A percentile compares a stretch with the other conserved stretches of the same genome.
Conservation (phyloP, 2,113 vertebrate species). For the Mobula birostris region DNA sequence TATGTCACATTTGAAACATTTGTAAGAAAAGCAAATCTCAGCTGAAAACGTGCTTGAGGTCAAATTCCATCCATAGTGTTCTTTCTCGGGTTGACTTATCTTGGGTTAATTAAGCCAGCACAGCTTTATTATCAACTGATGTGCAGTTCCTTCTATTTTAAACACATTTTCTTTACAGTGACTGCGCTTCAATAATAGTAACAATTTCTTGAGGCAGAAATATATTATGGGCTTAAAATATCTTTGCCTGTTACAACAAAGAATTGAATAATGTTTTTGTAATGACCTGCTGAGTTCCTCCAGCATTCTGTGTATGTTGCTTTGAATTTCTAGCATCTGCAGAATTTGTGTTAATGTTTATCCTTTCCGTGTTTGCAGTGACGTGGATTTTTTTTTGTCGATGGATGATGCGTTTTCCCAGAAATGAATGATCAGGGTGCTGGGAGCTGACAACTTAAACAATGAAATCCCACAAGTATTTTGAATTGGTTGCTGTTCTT, state of each 20-base stretch:
- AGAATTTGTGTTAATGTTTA: too few species aligned
- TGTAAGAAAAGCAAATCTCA: neutral
- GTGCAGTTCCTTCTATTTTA: neutral
- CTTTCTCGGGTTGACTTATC: neutral
- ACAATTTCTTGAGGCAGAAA: neutral
- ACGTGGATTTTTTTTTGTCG: neutral
- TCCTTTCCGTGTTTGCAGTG: neutral
- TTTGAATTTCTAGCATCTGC: too few species aligned
- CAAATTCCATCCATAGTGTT: neutral
- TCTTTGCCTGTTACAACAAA: neutral
- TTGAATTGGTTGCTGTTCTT: neutral
- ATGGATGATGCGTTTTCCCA: neutral
- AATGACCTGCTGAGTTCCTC: too few species aligned
- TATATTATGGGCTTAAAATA: neutral
- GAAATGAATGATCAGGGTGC: neutral
- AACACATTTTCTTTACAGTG: neutral
- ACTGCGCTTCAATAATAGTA: slow-evolving; percentile 30
- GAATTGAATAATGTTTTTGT: too few species aligned
- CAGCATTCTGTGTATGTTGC: too few species aligned
- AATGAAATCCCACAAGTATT: neutral
- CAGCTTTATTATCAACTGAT: neutral
- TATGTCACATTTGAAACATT: neutral
- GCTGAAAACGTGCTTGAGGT: neutral
- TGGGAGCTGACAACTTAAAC: neutral
- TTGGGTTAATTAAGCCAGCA: neutral